phyloP scores from a whole-genome alignment of 2,888 invertebrate genomes.

The Rhagonycha lutea region DNA sequence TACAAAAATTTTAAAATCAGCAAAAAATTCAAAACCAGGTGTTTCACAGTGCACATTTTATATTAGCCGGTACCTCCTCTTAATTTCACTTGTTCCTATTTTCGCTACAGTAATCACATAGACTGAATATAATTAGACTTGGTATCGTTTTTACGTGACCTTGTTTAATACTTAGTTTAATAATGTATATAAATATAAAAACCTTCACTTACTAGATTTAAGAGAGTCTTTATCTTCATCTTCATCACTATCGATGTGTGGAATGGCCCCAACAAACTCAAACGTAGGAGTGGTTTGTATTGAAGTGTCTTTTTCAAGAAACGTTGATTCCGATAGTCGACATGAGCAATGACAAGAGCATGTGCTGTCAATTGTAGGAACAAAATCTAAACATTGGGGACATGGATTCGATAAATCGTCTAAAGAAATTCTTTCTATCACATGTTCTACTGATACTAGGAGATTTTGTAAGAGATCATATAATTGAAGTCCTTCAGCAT shows the following conservation, averaged over 20 bases:
- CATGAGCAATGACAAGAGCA: slow-evolving; percentile 54
- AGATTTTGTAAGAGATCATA: slow-evolving; percentile 68
- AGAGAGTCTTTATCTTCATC: slow-evolving; percentile 59
- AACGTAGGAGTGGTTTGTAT: slow-evolving; percentile 63
- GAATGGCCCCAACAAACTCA: slow-evolving; percentile 69
- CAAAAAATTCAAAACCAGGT: not conserved
- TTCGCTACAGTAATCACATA: not conserved
- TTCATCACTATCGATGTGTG: slow-evolving; percentile 75
- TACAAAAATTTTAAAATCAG: not conserved
- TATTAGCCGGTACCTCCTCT: not conserved
- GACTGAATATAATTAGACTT: slow-evolving; percentile 6
- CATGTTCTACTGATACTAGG: slow-evolving; percentile 70
- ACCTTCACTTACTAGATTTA: slow-evolving; percentile 48
- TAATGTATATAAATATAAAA: not conserved
- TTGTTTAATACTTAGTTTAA: slow-evolving; percentile 12
- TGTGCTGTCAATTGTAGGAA: slow-evolving; percentile 43
- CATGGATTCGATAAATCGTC: slow-evolving; percentile 69
- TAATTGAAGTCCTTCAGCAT: slow-evolving; percentile 54
- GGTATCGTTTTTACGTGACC: slow-evolving; percentile 28
- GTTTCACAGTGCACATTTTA: not conserved
- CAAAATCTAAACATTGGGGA: slow-evolving; percentile 56
- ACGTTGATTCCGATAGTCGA: slow-evolving; percentile 44
- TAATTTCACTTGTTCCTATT: slow-evolving; percentile 2
- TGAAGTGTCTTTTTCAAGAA: slow-evolving; percentile 53
- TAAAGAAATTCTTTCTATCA: slow-evolving; percentile 68